Evolutionary conservation across 1,140 invertebrate genomes (phyloP), one percentile per base, ranked within the genome.

Genomic region (Dermatophagoides farinae): DNA sequence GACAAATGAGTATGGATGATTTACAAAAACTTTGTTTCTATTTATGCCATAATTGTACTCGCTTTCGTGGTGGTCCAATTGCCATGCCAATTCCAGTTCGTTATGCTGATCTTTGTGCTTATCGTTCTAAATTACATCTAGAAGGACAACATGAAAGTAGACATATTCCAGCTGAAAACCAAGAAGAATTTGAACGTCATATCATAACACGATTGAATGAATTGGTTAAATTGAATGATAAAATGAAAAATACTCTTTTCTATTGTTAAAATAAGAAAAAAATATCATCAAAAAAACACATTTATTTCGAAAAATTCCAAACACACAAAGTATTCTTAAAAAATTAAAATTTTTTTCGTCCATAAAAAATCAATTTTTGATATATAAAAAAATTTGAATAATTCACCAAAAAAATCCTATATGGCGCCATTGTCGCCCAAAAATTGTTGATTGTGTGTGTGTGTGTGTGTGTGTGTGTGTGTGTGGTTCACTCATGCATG

Each of bases 71-170:
- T 44, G 20, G 57, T 20, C 51, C 58, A 52, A 63, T 65, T 20
- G 60, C 65, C 8, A 90, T 92, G 75, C 89, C 89, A 1, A 84
- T 88, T 1, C 88, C 89, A 2, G 64, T 68, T 11, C 54, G 58
- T 43, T 70, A 70, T 57, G 67, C 69, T 12, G 68, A 70, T 64
- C 61, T 68, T 22, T 69, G 66, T 43, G 68, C 68, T 1, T 66
- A 57, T 38, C 60, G 66, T 4, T 60, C 66, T 11, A 65, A 74
- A 38, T 52, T 22, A 14, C 58, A 60, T 41, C 9, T 62, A n/a
- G 44, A 62, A 37, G n/a, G 11, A 14, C 20, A 20, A 50, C 20
- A 11, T 20, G 60, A 6, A 23, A 14, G 14, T 16, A 40, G 37
- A 12, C 18, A 16, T 1, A 16, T 47, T 4, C 18, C 22, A 6